Conservation (phyloP, 2,797 vertebrate species). For the Aulostomus chinensis region DNA sequence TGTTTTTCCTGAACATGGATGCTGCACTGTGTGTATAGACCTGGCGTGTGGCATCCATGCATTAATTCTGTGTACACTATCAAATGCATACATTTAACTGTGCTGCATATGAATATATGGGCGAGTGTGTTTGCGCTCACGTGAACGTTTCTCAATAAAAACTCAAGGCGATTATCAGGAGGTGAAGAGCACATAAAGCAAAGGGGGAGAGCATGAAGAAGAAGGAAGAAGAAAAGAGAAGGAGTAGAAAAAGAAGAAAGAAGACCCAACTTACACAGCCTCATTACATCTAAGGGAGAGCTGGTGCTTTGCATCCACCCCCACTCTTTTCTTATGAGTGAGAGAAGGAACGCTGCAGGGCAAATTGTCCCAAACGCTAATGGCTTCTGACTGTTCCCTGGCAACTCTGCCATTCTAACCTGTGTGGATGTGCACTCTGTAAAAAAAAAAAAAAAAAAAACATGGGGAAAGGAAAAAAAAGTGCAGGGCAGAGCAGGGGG, state of each 20-base stretch:
- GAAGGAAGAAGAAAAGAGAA: slow-evolving; percentile 45
- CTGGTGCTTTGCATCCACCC: slow-evolving; percentile 82
- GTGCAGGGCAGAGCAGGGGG: slow-evolving; percentile 81
- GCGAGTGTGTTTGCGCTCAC: too few species aligned
- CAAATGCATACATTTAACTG: not conserved
- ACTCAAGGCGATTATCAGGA: not conserved
- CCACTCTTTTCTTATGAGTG: slow-evolving; percentile 87
- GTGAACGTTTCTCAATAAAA: not conserved
- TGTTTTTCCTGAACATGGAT: slow-evolving; percentile 34
- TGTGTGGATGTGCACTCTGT: slow-evolving; percentile 91
- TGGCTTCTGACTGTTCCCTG: slow-evolving; percentile 99
- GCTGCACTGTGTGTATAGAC: slow-evolving; percentile 39
- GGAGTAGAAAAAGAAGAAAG: slow-evolving; percentile 68
- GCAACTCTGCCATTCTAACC: slow-evolving; percentile 99
- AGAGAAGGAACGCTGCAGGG: slow-evolving; percentile 96
- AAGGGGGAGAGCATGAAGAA: slow-evolving; percentile 33
- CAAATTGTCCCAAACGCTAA: slow-evolving; percentile 99
- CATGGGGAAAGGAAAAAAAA: slow-evolving; percentile 50
- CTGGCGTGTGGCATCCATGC: slow-evolving; percentile 22
- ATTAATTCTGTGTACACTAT: not conserved
- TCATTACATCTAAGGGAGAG: slow-evolving; percentile 85
- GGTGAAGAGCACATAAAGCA: slow-evolving; percentile 34
- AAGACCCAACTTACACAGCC: slow-evolving; percentile 80
- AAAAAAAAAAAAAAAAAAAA: slow-evolving; percentile 86
- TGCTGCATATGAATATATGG: not conserved